Evolutionary conservation across 1,140 invertebrate species (phyloP).

Genomic region (Penaeus vannamei): DNA sequence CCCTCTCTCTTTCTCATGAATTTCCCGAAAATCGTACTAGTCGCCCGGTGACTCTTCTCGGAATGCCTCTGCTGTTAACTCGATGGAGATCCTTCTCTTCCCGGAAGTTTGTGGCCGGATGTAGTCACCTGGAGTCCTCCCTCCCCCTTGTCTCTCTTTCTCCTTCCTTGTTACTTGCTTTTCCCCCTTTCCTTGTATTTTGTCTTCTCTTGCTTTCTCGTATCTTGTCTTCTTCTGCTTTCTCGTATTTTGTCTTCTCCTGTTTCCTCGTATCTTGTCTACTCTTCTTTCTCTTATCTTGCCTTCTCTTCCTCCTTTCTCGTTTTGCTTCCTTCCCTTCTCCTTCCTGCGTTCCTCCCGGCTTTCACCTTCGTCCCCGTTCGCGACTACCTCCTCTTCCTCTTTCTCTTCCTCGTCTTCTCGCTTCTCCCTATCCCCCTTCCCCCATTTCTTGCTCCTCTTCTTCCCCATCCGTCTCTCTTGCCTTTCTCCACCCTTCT

Average conservation of each 20-base stretch:
- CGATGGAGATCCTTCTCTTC: background rate
- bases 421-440: background rate
- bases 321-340: background rate
- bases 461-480: background rate
- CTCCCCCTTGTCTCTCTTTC: background rate
- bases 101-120: background rate
- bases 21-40: background rate
- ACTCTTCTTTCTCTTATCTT: background rate
- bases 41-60: background rate
- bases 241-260: background rate
- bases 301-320: background rate
- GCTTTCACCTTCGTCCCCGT: background rate
- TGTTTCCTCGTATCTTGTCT: background rate
- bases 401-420: background rate
- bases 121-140: no score
- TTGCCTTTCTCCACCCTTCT: background rate
- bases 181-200: background rate
- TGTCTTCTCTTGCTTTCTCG: background rate
- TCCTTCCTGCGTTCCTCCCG: no score
- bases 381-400: background rate
- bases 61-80: background rate
- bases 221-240: background rate
- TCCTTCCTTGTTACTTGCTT: background rate
- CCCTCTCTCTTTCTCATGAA: background rate
- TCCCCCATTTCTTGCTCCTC: background rate